A percentile compares a stretch with the other conserved stretches of the same genome.
Conservation (phyloP, 1,140 invertebrate genomes). For the Papilio helenus region DNA sequence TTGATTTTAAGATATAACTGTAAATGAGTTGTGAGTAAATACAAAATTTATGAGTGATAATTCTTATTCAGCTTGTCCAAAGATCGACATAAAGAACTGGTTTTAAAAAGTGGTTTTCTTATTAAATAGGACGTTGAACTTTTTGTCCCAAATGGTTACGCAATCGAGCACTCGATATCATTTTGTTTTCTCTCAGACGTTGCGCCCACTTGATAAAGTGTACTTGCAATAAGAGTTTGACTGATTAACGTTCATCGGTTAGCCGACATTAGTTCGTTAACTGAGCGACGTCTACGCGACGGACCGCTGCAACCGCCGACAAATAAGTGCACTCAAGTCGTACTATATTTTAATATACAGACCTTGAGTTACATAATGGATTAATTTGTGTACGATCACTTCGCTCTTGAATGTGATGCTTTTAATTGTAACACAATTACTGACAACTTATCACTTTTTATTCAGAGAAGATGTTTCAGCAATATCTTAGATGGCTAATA, state of each 20-base stretch:
- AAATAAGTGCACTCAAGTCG: slow-evolving; percentile 3
- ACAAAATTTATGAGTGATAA: slow-evolving; percentile 44
- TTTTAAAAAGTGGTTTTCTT: slow-evolving; percentile 78
- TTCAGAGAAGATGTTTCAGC: not conserved
- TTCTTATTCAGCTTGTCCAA: slow-evolving; percentile 64
- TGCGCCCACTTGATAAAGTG: slow-evolving; percentile 41
- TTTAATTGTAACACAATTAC: slow-evolving; percentile 13
- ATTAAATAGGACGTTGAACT: slow-evolving; percentile 77
- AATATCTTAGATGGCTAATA: too few species aligned
- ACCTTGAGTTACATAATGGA: slow-evolving; percentile 1
- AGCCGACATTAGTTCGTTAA: not conserved
- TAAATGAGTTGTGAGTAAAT: slow-evolving; percentile 33
- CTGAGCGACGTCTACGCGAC: not conserved
- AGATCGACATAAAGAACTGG: slow-evolving; percentile 70
- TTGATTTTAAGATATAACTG: not conserved
- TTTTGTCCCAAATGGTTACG: slow-evolving; percentile 68
- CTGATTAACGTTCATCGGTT: slow-evolving; percentile 23
- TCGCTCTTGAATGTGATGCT: not conserved
- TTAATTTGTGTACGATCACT: slow-evolving; percentile 19
- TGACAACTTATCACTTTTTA: not conserved
- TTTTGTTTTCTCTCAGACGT: slow-evolving; percentile 69
- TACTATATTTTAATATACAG: slow-evolving; percentile 2
- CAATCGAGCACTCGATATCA: slow-evolving; percentile 62
- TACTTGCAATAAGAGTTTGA: slow-evolving; percentile 12
- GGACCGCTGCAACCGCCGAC: not conserved